Conservation (phyloP, 2,113 vertebrate genomes). For the Phylloscopus trochilus region DNA sequence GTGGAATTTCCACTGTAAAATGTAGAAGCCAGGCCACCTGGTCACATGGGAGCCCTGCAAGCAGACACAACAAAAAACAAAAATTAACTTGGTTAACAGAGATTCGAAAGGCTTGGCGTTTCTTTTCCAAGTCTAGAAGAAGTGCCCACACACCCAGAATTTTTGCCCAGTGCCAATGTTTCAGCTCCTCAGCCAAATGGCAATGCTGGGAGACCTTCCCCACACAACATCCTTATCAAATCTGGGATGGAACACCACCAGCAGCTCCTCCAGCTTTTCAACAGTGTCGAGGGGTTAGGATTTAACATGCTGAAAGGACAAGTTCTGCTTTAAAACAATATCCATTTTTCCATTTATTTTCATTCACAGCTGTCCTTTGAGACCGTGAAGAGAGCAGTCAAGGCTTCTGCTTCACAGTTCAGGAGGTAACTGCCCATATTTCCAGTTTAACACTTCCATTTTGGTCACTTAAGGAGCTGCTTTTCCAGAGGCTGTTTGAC, state of each 20-base stretch:
- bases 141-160: not conserved
- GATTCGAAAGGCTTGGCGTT: not conserved
- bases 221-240: not conserved
- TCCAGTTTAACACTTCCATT: not conserved
- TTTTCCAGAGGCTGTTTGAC: not conserved
- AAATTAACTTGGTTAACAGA: not conserved
- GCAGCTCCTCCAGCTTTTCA: not conserved
- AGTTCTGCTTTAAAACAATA: not conserved
- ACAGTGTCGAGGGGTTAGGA: not conserved
- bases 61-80: not conserved
- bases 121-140: not conserved
- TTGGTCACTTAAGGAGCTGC: not conserved
- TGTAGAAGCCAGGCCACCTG: slow-evolving; percentile 94
- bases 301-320: not conserved
- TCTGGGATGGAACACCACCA: not conserved
- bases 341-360: not conserved
- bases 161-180: not conserved
- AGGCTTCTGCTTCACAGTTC: not conserved
- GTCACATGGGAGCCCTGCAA: slow-evolving; percentile 92
- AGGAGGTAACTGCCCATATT: not conserved
- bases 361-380: not conserved
- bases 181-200: not conserved
- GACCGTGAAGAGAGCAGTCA: not conserved
- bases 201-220: not conserved
- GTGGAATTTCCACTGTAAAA: slow-evolving; percentile 95